phyloP scores from a whole-genome alignment of 2,113 vertebrate genomes.

The Phoxinus phoxinus region DNA sequence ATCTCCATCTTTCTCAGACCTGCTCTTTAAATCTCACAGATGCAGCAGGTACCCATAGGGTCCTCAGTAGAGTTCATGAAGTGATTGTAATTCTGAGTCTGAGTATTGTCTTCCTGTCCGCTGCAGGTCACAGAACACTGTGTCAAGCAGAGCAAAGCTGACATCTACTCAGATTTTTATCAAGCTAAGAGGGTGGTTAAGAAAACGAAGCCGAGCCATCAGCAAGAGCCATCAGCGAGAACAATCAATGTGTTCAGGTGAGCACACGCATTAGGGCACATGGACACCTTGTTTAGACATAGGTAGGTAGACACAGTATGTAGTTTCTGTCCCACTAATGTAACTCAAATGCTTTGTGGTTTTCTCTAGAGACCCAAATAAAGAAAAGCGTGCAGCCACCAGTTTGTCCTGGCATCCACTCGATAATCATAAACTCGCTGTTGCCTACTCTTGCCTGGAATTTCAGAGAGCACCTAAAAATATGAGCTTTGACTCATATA shows the following conservation, averaged over 20 bases:
- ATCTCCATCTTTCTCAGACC: background rate
- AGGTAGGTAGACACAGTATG: background rate
- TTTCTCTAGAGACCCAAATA: constrained; percentile 82
- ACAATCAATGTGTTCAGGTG: constrained; percentile 89
- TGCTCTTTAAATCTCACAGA: background rate
- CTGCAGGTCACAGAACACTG: constrained; percentile 87
- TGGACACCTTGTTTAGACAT: background rate
- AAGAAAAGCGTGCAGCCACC: constrained; percentile 79
- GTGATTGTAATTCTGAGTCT: background rate
- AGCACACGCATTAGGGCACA: background rate
- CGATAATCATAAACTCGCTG: constrained; percentile 81
- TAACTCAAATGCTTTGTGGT: background rate
- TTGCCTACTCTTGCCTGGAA: constrained; percentile 86
- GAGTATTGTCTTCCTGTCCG: background rate
- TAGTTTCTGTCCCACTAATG: background rate
- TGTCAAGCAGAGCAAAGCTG: too few relatives aligned
- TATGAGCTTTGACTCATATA: constrained; percentile 86
- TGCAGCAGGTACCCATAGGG: too few relatives aligned
- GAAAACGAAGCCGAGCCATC: constrained; percentile 75
- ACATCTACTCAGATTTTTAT: background rate
- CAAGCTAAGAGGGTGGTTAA: constrained; percentile 67
- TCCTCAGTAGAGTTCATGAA: background rate
- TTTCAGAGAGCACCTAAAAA: constrained; percentile 81
- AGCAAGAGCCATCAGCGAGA: constrained; percentile 68
- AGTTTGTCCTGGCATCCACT: constrained; percentile 92